phyloP scores from a whole-genome alignment of 92 coral and sea anemone genomes.

The Porites lobata region DNA sequence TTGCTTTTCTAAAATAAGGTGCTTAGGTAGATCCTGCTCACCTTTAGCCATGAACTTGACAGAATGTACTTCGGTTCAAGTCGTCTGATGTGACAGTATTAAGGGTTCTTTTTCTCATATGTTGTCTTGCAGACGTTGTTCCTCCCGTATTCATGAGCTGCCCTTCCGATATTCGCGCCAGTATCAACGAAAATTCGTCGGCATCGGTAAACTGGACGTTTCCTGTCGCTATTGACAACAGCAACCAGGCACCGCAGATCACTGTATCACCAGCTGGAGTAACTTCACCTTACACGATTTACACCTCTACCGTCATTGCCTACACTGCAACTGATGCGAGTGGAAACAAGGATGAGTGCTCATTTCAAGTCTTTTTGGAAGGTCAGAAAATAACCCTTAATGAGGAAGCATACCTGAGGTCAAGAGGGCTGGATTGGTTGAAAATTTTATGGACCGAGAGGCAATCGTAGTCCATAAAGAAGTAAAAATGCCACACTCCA shows the following conservation, averaged over 20 bases:
- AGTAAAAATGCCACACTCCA: too few species aligned
- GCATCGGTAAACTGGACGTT: slow-evolving; percentile 67
- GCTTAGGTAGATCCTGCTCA: neutral
- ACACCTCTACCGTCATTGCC: slow-evolving; percentile 21
- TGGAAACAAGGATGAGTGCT: slow-evolving; percentile 58
- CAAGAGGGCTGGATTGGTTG: too few species aligned
- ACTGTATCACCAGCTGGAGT: slow-evolving; percentile 54
- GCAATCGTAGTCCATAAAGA: too few species aligned
- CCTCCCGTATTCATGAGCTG: slow-evolving; percentile 54
- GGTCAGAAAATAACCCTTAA: neutral
- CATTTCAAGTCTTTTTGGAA: slow-evolving; percentile 16
- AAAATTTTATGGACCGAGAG: too few species aligned
- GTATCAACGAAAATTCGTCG: slow-evolving; percentile 30
- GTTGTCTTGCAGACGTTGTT: neutral
- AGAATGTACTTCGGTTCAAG: neutral
- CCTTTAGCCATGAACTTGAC: neutral
- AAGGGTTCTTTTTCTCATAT: too few species aligned
- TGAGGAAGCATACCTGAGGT: too few species aligned
- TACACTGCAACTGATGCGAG: slow-evolving; percentile 66
- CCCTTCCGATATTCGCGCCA: slow-evolving; percentile 60
- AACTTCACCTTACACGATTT: slow-evolving; percentile 52
- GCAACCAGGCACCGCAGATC: slow-evolving; percentile 28
- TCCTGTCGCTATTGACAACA: slow-evolving; percentile 66
- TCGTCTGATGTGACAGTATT: too few species aligned
- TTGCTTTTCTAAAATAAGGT: neutral